phyloP scores from a whole-genome alignment of 2,797 vertebrate genomes.

The Myripristis jacobus region DNA sequence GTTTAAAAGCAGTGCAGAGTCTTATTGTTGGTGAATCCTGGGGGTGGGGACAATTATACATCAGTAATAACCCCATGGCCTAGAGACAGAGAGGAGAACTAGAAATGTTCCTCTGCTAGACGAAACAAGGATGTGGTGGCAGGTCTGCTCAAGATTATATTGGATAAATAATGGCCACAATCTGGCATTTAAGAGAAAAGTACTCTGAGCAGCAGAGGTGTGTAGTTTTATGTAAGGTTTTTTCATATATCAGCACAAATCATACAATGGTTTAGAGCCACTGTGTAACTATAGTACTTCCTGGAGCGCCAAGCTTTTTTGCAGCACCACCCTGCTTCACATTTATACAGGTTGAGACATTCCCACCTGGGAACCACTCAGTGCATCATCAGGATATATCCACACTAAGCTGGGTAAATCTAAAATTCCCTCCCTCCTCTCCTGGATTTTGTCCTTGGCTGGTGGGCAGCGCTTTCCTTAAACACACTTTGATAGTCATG shows the following conservation, averaged over 20 bases:
- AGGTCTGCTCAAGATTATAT: slow-evolving; percentile 1
- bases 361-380: too few species aligned
- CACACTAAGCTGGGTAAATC: too few species aligned
- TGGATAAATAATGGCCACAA: not conserved
- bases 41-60: slow-evolving; percentile 23
- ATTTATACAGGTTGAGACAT: too few species aligned
- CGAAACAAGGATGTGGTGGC: slow-evolving; percentile 13
- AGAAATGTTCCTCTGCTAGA: slow-evolving; percentile 27
- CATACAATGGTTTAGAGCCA: not conserved
- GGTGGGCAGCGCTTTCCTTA: too few species aligned
- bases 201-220: not conserved
- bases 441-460: too few species aligned
- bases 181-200: not conserved
- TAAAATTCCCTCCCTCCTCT: too few species aligned
- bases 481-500: too few species aligned
- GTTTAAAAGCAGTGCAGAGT: slow-evolving; percentile 15
- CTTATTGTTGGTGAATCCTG: slow-evolving; percentile 14
- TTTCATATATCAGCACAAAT: not conserved
- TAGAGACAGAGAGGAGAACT: not conserved
- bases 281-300: too few species aligned
- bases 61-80: slow-evolving; percentile 27
- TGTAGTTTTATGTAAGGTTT: not conserved
- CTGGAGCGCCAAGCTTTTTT: too few species aligned
- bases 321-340: too few species aligned
- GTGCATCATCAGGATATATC: too few species aligned